Conservation (phyloP, 2,888 invertebrate species). For the Lordiphosa fenestrarum region DNA sequence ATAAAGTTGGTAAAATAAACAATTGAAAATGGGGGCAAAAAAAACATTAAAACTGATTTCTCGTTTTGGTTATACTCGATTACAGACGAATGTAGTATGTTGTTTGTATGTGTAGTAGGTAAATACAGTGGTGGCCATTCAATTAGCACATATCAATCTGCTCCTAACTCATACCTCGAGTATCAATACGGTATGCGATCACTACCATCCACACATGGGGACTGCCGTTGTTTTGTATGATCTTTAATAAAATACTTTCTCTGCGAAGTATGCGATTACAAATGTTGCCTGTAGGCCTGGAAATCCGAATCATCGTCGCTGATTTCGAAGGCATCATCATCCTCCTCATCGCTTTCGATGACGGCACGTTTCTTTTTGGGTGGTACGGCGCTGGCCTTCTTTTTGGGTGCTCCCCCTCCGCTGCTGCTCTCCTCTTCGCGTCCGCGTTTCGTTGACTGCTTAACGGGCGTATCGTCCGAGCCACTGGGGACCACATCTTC, state of each 20-base stretch:
- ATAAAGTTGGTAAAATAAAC: too few relatives aligned
- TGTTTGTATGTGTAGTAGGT: too few relatives aligned
- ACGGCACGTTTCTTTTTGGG: conserved; percentile 51
- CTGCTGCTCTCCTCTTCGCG: conserved; percentile 72
- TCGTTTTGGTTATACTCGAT: not conserved
- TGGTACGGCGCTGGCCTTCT: conserved; percentile 20
- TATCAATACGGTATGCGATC: too few relatives aligned
- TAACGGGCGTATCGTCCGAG: conserved; percentile 51
- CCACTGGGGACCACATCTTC: conserved; percentile 23
- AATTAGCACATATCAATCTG: too few relatives aligned
- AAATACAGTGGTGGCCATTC: too few relatives aligned
- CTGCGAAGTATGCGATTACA: not conserved
- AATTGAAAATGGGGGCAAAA: too few relatives aligned
- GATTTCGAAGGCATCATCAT: conserved; percentile 40
- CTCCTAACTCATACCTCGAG: too few relatives aligned
- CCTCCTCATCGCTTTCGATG: conserved; percentile 55
- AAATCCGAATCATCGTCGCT: conserved; percentile 58
- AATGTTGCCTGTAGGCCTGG: conserved; percentile 31
- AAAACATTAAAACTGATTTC: too few relatives aligned
- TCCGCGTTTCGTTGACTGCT: conserved; percentile 70
- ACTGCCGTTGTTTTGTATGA: not conserved
- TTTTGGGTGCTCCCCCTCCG: conserved; percentile 49
- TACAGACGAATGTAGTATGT: too few relatives aligned
- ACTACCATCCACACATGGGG: too few relatives aligned
- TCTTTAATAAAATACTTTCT: conserved; percentile 3